Base-by-base conservation (phyloP, 1,140 invertebrate genomes). In the Pseudomyrmex sp. region DNA sequence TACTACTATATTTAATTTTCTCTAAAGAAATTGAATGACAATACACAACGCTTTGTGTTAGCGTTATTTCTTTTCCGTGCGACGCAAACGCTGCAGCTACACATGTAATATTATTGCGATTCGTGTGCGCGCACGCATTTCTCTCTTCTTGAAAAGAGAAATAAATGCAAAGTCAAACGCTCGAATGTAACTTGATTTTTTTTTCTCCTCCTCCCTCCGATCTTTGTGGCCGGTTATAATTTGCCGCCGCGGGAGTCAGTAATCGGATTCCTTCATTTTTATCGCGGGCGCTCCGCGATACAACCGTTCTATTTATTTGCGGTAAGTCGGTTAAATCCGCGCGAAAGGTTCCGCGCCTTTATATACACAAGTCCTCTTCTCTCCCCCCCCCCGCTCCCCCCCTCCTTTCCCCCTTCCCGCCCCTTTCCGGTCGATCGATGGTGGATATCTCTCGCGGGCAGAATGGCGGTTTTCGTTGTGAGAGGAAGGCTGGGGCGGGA, bases 251-350 rank as follows among this genome's bases (percentile, higher is more conserved):
- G 20, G 1, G 50, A 80, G 48, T 80, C 44, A 35, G 65, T 59
- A 50, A 80, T 80, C 52, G 75, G 35, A 18, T 70, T 59, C 48
- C 76, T 80, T 48, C 54, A 70, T 80, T 80, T 70, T 80, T 61
- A 70, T 52, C 54, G 75, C 52, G 44, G 63, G 35, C 62, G 13
- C 13, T 9, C 10, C 23, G 50, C 65, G 65, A 79, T 59, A 59
- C 54, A 52, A n/a, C 20, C 54, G 44, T 48, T 59, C 76, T 70
- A 70, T 80, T 80, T 80, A 72, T 80, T 80, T 72, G 66, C 76
- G 76, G 44, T 72, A 80, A 80, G 66, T 80, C 76, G 76, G 52
- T 79, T 70, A 79, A 79, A 79, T 79, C 54, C 65, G 44, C 76
- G 76, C 65, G 68, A 79, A 70, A 79, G 76, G 44, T 72, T 50